Conservation (phyloP, 2,888 invertebrate genomes). For the Dicyrtoma fusca region DNA sequence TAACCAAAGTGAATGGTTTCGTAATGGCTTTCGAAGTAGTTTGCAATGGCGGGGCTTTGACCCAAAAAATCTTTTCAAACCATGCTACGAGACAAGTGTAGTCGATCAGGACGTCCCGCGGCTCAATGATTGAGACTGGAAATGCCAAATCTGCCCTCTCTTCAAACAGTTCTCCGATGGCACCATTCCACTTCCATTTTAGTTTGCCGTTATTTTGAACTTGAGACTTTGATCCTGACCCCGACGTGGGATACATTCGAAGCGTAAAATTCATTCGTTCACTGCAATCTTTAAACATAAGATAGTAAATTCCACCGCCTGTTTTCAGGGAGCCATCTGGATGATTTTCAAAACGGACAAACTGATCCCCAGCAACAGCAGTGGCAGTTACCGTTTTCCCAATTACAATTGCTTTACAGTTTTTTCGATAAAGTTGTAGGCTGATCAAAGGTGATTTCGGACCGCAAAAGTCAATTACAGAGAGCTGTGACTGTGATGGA, state of each 20-base stretch:
- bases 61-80: slow-evolving; percentile 28
- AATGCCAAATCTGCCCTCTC: slow-evolving; percentile 17
- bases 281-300: slow-evolving; percentile 14
- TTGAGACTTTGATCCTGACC: not conserved
- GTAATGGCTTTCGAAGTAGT: slow-evolving; percentile 13
- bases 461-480: not conserved
- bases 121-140: slow-evolving; percentile 16
- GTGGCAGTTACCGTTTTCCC: not conserved
- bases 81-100: slow-evolving; percentile 8
- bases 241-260: not conserved
- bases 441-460: not conserved
- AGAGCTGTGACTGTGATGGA: not conserved
- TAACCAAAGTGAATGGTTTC: slow-evolving; percentile 11
- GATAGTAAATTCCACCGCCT: slow-evolving; percentile 16
- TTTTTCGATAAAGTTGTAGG: no score
- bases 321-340: slow-evolving; percentile 7
- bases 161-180: slow-evolving; percentile 17
- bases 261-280: slow-evolving; percentile 12
- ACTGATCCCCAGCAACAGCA: slow-evolving; percentile 12
- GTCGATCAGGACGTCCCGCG: slow-evolving; percentile 14
- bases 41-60: slow-evolving; percentile 21
- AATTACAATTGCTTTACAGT: not conserved
- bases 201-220: no score
- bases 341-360: slow-evolving; percentile 17
- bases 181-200: slow-evolving; percentile 24